These are phyloP conservation scores for Muscidifurax raptorellus DNA, from an alignment of 1,140 invertebrate genomes.

Conservation along the genomic window DNA sequence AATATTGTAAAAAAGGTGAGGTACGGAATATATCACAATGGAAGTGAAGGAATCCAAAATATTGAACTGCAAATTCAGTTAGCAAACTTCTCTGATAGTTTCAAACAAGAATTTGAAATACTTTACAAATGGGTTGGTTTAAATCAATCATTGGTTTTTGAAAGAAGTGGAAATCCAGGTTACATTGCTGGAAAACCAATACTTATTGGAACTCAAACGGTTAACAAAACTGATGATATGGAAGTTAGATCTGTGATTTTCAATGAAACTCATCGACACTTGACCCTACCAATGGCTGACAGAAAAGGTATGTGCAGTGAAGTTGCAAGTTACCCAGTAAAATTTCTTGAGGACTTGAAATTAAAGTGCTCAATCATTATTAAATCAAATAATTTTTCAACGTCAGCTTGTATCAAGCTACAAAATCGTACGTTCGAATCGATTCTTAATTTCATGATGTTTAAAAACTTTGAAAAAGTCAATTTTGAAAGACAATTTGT, in stretches of 20 bases:
- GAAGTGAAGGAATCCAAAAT: slow-evolving; percentile 75
- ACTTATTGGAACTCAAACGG: slow-evolving; percentile 72
- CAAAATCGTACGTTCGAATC: slow-evolving; percentile 71
- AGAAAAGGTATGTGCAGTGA: slow-evolving; percentile 69
- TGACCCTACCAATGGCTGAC: slow-evolving; percentile 71
- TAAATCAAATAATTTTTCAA: slow-evolving; percentile 67
- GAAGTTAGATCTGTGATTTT: slow-evolving; percentile 60
- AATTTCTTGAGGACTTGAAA: slow-evolving; percentile 76
- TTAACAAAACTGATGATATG: slow-evolving; percentile 58
- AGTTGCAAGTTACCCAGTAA: slow-evolving; percentile 66
- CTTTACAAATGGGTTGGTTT: slow-evolving; percentile 74
- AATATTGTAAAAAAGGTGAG: slow-evolving; percentile 75
- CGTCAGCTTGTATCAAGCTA: slow-evolving; percentile 70
- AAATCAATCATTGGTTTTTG: slow-evolving; percentile 63
- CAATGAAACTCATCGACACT: slow-evolving; percentile 67
- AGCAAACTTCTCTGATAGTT: slow-evolving; percentile 68
- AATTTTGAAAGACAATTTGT: slow-evolving; percentile 71
- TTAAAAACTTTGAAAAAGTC: slow-evolving; percentile 62
- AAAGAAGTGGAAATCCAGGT: slow-evolving; percentile 83
- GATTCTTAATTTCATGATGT: slow-evolving; percentile 57
- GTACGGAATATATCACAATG: slow-evolving; percentile 78
- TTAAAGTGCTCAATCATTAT: slow-evolving; percentile 68
- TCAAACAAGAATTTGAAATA: slow-evolving; percentile 75
- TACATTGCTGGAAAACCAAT: slow-evolving; percentile 81
- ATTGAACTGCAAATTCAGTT: slow-evolving; percentile 72